Evolutionary conservation across 1,140 invertebrate genomes (phyloP).

Genomic region (Drosophila simulans): DNA sequence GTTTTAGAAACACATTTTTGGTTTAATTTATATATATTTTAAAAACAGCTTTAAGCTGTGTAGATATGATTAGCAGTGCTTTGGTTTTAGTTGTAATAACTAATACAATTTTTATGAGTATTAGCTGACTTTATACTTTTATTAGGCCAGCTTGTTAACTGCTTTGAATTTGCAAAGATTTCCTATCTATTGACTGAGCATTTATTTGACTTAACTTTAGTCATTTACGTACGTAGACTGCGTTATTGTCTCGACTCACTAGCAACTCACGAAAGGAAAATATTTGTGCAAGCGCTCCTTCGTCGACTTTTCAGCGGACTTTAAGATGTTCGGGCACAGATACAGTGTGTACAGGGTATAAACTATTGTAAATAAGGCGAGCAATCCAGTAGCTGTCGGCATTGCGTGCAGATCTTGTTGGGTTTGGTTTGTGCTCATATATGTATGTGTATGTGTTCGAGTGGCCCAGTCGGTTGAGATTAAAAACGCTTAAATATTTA

Average conservation of each 20-base stretch:
- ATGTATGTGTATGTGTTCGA: constrained; percentile 5
- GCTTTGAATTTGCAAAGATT: background rate
- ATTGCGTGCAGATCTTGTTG: constrained; percentile 35
- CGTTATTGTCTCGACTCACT: constrained; percentile 31
- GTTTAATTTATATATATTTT: background rate
- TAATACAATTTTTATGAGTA: too few relatives aligned
- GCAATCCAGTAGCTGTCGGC: constrained; percentile 57
- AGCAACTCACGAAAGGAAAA: constrained; percentile 36
- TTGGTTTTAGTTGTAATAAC: background rate
- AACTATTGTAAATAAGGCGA: constrained; percentile 52
- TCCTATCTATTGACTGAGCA: constrained; percentile 1
- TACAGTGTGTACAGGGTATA: constrained; percentile 48
- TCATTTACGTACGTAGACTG: background rate
- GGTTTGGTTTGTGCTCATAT: constrained; percentile 5
- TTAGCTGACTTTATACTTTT: too few relatives aligned
- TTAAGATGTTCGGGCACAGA: constrained; percentile 26
- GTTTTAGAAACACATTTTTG: background rate
- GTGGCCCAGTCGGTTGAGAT: constrained; percentile 52
- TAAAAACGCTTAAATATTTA: constrained; percentile 80
- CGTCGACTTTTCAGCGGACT: constrained; percentile 20
- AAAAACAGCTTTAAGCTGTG: background rate
- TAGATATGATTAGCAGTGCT: background rate
- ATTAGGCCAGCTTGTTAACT: background rate
- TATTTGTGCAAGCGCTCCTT: constrained; percentile 71
- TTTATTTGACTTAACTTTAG: constrained; percentile 26